Evolutionary conservation across 2,888 invertebrate species (phyloP), one percentile per base, ranked within the genome.

Genomic region (Watsonalla cultraria): DNA sequence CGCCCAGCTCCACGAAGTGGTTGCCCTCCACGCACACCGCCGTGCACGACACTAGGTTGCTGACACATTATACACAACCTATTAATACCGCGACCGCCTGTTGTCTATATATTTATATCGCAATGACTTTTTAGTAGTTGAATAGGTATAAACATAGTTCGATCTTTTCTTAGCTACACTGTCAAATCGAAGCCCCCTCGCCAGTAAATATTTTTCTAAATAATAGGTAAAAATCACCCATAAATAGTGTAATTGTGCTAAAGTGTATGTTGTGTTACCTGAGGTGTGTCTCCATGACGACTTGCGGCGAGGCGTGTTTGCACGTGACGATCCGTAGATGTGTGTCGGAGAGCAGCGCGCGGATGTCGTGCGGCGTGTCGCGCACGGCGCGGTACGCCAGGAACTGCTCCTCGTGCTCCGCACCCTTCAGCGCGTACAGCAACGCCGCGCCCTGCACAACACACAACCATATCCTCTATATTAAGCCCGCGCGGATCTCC

Each of bases 301-400:
- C 37, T 2, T 49, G 48, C 37, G 11, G 13, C 67, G 83, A 70
- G 61, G 72, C 72, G 74, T 86, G 87, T 67, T 92, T 90, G 77
- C 92, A 92, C 35, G 94, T 94, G 70, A 96, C 92, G 68, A 96
- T 94, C 63, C 96, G 92, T 54, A 97, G 93, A 71, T 93, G 92
- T 64, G 93, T 91, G 75, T 94, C 95, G 46, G 96, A 95, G 48
- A 97, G 94, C 62, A 97, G 92, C 64, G 95, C 95, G 70, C 95
- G 93, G 68, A 97, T 92, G 85, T 97, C 97, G 81, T 96, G 96
- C 51, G 94, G 92, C 57, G 94, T 93, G 72, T 92, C 93, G 57
- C 95, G 93, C 62, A 96, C 86, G 66, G 93, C 92, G 78, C 97
- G 97, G 82, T 96, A 96, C 6, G 96, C 96, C 67, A 98, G 94